phyloP scores from a whole-genome alignment of 2,888 invertebrate species.

The Ptilodon capucinus region DNA sequence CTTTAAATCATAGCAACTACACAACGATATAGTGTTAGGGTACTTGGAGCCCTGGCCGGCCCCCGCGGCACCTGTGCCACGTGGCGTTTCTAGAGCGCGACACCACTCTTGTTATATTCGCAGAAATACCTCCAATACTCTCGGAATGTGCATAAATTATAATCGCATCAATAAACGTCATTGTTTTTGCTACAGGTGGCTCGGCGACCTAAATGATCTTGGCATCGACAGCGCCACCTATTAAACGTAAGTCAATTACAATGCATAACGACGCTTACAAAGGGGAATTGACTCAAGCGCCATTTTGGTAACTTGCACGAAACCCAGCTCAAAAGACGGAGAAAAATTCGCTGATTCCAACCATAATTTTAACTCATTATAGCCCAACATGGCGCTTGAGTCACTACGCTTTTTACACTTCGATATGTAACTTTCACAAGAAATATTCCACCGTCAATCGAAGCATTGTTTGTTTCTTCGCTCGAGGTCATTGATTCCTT shows the following conservation, averaged over 20 bases:
- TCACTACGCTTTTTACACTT: no score
- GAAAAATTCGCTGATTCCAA: no score
- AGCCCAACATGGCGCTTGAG: no score
- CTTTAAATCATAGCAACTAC: no score
- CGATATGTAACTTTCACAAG: slow-evolving; percentile 31
- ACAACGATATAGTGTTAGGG: no score
- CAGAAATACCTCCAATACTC: slow-evolving; percentile 15
- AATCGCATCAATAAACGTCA: slow-evolving; percentile 41
- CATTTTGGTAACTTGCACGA: no score
- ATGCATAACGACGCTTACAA: no score
- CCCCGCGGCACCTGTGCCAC: slow-evolving; percentile 50
- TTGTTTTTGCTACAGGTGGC: slow-evolving; percentile 68
- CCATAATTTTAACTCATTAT: no score
- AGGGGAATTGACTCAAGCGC: no score
- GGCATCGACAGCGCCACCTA: slow-evolving; percentile 63
- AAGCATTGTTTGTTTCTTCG: slow-evolving; percentile 35
- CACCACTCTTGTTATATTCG: slow-evolving; percentile 10
- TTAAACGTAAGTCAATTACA: slow-evolving; percentile 67
- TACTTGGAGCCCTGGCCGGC: no score
- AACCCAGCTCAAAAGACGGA: no score
- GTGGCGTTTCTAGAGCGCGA: slow-evolving; percentile 43
- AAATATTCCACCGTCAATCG: slow-evolving; percentile 35
- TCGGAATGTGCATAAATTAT: slow-evolving; percentile 34
- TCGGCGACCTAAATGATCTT: slow-evolving; percentile 71
- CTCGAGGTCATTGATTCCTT: slow-evolving; percentile 45